These are phyloP conservation scores for Drosophila leonis DNA, from an alignment of 2,888 invertebrate genomes.

Conservation along the genomic window DNA sequence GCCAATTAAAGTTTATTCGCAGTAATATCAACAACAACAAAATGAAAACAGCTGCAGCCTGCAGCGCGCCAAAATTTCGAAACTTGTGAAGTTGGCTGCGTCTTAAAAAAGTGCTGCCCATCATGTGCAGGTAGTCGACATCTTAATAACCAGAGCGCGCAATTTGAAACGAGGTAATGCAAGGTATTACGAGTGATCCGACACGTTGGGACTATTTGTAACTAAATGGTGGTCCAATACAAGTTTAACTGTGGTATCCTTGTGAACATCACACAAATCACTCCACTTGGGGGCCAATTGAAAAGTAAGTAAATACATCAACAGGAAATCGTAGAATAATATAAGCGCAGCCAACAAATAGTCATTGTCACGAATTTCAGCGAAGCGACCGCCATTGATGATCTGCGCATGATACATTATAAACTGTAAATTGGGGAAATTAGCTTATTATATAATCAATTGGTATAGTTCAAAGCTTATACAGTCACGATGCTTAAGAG, in stretches of 20 bases:
- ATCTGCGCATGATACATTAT: slow-evolving; percentile 70
- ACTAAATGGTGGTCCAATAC: slow-evolving; percentile 8
- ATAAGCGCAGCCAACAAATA: slow-evolving; percentile 55
- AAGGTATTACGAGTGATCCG: neutral
- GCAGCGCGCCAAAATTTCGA: slow-evolving; percentile 44
- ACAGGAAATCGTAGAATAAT: slow-evolving; percentile 57
- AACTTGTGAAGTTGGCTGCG: slow-evolving; percentile 32
- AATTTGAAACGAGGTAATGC: slow-evolving; percentile 5
- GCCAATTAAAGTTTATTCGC: slow-evolving; percentile 75
- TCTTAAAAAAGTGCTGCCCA: slow-evolving; percentile 32
- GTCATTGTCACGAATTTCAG: slow-evolving; percentile 60
- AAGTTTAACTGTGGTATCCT: neutral
- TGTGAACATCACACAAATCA: slow-evolving; percentile 43
- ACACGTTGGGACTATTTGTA: neutral
- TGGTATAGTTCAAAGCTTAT: neutral
- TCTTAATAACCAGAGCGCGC: slow-evolving; percentile 6
- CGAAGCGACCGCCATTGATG: slow-evolving; percentile 61
- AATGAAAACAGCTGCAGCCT: slow-evolving; percentile 50
- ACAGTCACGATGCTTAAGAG: slow-evolving; percentile 45
- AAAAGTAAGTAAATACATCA: slow-evolving; percentile 57
- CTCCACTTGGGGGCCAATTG: slow-evolving; percentile 54
- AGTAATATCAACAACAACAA: slow-evolving; percentile 37
- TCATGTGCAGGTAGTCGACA: neutral
- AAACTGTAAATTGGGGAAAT: slow-evolving; percentile 36
- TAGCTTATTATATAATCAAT: neutral